Percentiles rank a stretch among this genome's conserved stretches.
phyloP scores from a whole-genome alignment of 1,140 invertebrate genomes.

The Euwallacea fornicatus region DNA sequence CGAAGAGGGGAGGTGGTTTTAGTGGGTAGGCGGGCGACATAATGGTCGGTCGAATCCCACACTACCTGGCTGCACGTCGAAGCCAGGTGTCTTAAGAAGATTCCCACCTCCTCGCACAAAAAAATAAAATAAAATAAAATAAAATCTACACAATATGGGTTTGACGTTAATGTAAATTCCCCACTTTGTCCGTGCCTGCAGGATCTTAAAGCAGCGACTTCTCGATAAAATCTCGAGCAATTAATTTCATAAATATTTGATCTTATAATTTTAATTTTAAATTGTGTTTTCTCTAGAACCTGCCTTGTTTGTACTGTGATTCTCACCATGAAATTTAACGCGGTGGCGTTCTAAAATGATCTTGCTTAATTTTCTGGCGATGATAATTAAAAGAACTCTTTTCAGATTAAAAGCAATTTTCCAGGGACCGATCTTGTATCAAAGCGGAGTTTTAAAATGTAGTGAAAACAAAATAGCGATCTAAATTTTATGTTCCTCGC shows the following conservation, averaged over 20 bases:
- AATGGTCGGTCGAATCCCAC: too few relatives aligned
- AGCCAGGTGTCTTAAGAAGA: too few relatives aligned
- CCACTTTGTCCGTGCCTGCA: too few relatives aligned
- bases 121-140: too few relatives aligned
- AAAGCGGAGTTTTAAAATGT: constrained; percentile 7
- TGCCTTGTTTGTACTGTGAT: neutral
- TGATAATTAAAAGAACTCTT: constrained; percentile 7
- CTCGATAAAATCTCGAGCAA: neutral
- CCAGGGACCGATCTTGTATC: constrained; percentile 1
- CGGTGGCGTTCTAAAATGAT: neutral
- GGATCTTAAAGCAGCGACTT: too few relatives aligned
- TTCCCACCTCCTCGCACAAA: too few relatives aligned
- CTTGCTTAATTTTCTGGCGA: neutral
- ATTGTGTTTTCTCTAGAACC: neutral
- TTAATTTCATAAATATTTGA: neutral
- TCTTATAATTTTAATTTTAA: neutral
- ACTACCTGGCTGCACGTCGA: too few relatives aligned
- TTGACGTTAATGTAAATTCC: too few relatives aligned
- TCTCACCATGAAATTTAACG: neutral
- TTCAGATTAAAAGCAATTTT: constrained; percentile 4
- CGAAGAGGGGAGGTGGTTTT: too few relatives aligned
- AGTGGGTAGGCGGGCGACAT: too few relatives aligned
- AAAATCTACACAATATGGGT: too few relatives aligned
- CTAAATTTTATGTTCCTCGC: constrained; percentile 6
- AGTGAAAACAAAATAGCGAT: constrained; percentile 2